Percentiles rank a stretch among this genome's conserved stretches.
Conservation (phyloP, 2,888 invertebrate genomes). For the Oegoconia quadripuncta region DNA sequence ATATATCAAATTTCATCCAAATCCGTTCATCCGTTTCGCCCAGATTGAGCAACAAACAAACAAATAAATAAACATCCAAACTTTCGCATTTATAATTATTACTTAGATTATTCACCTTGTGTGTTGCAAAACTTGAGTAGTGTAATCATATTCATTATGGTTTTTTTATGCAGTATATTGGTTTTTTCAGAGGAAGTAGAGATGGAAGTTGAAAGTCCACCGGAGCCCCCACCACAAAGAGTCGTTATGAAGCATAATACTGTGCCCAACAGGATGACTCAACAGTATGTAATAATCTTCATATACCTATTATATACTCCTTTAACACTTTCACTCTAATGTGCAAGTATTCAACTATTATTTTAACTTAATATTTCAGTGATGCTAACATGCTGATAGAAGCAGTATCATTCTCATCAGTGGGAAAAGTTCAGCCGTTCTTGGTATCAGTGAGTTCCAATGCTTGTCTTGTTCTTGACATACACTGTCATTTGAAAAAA, state of each 20-base stretch:
- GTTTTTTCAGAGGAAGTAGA: constrained; percentile 71
- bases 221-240: constrained; percentile 81
- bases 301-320: background rate
- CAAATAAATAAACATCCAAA: no score
- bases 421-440: constrained; percentile 96
- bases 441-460: constrained; percentile 92
- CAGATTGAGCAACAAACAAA: no score
- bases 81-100: no score
- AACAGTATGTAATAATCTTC: constrained; percentile 83
- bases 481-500: constrained; percentile 96
- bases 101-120: no score
- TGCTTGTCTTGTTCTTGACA: constrained; percentile 91
- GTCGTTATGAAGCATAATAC: constrained; percentile 87
- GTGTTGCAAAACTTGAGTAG: no score
- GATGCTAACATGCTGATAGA: constrained; percentile 94
- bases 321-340: background rate
- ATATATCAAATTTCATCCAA: no score
- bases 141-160: no score
- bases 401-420: constrained; percentile 90
- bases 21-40: no score
- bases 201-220: constrained; percentile 80
- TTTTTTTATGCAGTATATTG: background rate
- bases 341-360: background rate
- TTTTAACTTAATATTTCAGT: constrained; percentile 66
- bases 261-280: constrained; percentile 85